Conservation (phyloP, 2,797 vertebrate genomes). For the Morus bassanus region DNA sequence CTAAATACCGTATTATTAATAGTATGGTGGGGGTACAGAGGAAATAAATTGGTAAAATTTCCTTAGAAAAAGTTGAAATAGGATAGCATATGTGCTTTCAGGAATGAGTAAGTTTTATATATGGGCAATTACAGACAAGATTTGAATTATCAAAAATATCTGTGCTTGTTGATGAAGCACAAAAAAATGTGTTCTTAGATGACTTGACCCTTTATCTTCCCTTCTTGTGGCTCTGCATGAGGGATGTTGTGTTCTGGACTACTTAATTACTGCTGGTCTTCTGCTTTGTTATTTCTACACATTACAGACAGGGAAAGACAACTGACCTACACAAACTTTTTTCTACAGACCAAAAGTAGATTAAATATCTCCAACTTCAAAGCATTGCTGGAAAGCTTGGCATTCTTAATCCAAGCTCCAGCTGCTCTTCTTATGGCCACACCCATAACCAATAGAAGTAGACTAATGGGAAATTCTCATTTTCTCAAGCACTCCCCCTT, state of each 20-base stretch:
- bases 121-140: neutral
- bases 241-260: neutral
- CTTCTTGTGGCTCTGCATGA: neutral
- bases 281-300: neutral
- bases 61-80: neutral
- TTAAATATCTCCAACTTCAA: neutral
- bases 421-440: neutral
- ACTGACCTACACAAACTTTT: neutral
- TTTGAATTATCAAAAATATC: neutral
- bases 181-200: neutral
- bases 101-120: neutral
- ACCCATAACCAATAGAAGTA: neutral
- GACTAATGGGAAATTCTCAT: neutral
- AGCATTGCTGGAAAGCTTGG: neutral
- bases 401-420: neutral
- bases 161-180: neutral
- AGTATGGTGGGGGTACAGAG: neutral
- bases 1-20: neutral
- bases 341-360: neutral
- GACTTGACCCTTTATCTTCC: neutral
- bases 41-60: neutral
- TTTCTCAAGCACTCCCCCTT: neutral
- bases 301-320: neutral
- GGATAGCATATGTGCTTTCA: neutral
- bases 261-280: neutral